These are phyloP conservation scores for Lymantria dispar DNA, from an alignment of 2,888 invertebrate species.

Conservation along the genomic window DNA sequence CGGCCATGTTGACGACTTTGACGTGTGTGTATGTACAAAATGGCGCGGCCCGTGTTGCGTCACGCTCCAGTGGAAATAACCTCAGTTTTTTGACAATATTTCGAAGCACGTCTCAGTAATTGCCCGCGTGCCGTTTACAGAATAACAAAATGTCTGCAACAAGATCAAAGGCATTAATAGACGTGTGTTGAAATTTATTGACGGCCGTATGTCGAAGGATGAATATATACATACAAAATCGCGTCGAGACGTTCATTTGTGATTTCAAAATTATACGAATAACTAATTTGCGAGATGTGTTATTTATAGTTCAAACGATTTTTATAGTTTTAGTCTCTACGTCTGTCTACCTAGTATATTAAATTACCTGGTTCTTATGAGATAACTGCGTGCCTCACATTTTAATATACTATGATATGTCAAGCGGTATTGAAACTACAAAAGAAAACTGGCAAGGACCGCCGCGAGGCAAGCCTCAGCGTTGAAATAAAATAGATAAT, in stretches of 20 bases:
- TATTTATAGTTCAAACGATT: conserved; percentile 22
- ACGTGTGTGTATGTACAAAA: conserved; percentile 46
- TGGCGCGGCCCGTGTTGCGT: conserved; percentile 50
- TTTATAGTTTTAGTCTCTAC: conserved; percentile 27
- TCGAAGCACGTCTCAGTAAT: conserved; percentile 74
- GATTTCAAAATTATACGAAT: conserved; percentile 29
- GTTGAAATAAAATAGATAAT: conserved; percentile 50
- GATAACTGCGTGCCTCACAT: conserved; percentile 33
- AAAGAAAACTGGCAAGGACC: conserved; percentile 30
- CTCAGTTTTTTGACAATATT: conserved; percentile 66
- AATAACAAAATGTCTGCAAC: conserved; percentile 71
- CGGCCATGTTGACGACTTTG: conserved; percentile 51
- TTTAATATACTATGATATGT: conserved; percentile 29
- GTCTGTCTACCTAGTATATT: conserved; percentile 20
- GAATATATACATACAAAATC: conserved; percentile 57
- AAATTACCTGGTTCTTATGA: conserved; percentile 31
- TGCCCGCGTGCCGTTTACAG: conserved; percentile 61
- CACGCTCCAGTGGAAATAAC: conserved; percentile 45
- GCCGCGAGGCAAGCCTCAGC: conserved; percentile 17
- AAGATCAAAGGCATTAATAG: conserved; percentile 79
- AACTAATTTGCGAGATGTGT: conserved; percentile 26
- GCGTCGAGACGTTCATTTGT: conserved; percentile 25
- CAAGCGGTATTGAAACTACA: conserved; percentile 24
- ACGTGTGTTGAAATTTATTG: conserved; percentile 78
- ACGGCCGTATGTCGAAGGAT: conserved; percentile 61